These are phyloP conservation scores for Cryptophagus acutangulus DNA, from an alignment of 2,888 invertebrate genomes.

Conservation along the genomic window DNA sequence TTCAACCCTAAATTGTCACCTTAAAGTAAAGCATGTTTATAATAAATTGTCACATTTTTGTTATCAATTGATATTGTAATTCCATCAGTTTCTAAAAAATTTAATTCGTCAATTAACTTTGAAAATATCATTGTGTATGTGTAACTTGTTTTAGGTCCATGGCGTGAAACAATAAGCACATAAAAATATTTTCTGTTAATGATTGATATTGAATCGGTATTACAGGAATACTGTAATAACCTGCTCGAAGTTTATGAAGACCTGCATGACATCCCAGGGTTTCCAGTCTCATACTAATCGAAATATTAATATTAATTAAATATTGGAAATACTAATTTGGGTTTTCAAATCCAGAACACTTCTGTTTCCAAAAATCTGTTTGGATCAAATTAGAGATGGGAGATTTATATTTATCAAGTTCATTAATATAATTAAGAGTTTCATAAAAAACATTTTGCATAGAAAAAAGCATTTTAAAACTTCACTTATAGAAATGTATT, in stretches of 20 bases:
- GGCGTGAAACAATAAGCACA: conserved; percentile 20
- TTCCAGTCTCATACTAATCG: conserved; percentile 24
- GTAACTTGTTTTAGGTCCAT: conserved; percentile 13
- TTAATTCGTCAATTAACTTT: conserved; percentile 17
- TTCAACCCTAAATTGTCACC: conserved; percentile 26
- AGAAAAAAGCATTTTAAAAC: conserved; percentile 6
- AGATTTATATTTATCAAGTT: background rate
- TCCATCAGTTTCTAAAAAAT: conserved; percentile 17
- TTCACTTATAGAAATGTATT: conserved; percentile 9
- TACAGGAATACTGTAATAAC: conserved; percentile 21
- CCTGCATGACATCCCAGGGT: conserved; percentile 24
- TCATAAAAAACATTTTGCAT: conserved; percentile 2
- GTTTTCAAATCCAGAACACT: background rate
- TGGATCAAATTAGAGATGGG: background rate
- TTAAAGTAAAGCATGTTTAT: conserved; percentile 15
- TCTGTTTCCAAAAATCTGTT: background rate
- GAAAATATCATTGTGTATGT: conserved; percentile 12
- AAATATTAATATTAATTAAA: conserved; percentile 19
- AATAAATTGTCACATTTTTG: conserved; percentile 13
- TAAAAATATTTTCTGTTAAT: conserved; percentile 22
- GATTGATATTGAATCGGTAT: conserved; percentile 19
- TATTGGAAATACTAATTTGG: background rate
- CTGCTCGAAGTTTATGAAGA: conserved; percentile 24
- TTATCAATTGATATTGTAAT: conserved; percentile 13
- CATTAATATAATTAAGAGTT: background rate